Evolutionary conservation across 2,797 vertebrate species (phyloP), one percentile per base, ranked within the genome.

Genomic region (Delichon dasypus): DNA sequence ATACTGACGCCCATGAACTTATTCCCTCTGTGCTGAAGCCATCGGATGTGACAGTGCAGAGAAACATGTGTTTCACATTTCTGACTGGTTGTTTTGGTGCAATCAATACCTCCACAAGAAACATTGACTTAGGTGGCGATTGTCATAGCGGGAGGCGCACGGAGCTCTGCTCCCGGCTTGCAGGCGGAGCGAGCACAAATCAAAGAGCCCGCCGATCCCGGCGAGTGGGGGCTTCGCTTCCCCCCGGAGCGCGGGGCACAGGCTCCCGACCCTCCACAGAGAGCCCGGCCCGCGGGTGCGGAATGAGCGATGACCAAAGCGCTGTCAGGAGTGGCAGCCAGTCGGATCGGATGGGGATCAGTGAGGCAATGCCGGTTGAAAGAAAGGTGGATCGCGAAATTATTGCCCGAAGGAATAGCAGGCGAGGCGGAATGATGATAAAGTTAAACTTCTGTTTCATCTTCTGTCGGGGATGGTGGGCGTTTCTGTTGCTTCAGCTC

Each of bases 401-500:
- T 54, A 73, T 66, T 83, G 95, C 95, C 84, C 89, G 85, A n/a
- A 97, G 96, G 93, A 95, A 87, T 93, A 93, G 85, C 94, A 94
- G 86, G 96, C 86, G 92, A 96, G 95, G 93, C 57, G 95, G 96
- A 95, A 96, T 90, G 78, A 96, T 94, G 83, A 95, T 96, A 96
- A 98, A 98, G 98, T 98, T 98, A 90, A 96, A 97, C 96, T 94
- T 97, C 96, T 96, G 97, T 71, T 90, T 94, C 94, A 93, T 96
- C 97, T 95, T 97, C 92, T 97, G 97, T 57, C 97, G 97, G 94
- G 97, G 97, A 89, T 98, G 97, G 97, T 98, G 98, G 98, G 97
- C 98, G 97, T 98, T 98, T 93, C 96, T 98, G 95, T 96, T 98
- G 96, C 97, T 98, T 64, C 98, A 98, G 91, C 96, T 98, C 97